Evolutionary conservation across 2,113 vertebrate species (phyloP).

Genomic region (Furnarius figulus): DNA sequence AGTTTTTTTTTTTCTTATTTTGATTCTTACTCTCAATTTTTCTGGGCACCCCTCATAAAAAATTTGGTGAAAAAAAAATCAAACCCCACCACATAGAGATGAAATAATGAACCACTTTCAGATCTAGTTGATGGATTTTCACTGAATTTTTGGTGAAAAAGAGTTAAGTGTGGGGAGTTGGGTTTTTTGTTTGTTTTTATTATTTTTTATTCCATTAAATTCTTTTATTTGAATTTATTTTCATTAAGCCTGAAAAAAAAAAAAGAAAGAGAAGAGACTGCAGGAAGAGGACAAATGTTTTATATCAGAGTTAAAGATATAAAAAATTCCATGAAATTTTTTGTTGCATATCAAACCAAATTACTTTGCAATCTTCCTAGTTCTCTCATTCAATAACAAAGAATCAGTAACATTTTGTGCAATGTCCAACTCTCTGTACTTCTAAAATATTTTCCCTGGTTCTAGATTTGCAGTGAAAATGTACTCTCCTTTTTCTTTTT

Average conservation of each 20-base stretch:
- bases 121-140: neutral
- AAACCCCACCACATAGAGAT: neutral
- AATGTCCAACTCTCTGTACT: neutral
- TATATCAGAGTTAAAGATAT: neutral
- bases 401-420: neutral
- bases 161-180: neutral
- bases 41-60: neutral
- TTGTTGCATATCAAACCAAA: neutral
- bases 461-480: neutral
- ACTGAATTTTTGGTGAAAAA: neutral
- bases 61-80: neutral
- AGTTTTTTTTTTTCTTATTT: neutral
- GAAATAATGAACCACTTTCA: neutral
- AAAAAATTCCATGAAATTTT: neutral
- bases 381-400: rapidly evolving
- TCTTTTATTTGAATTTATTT: neutral
- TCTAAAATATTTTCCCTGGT: neutral
- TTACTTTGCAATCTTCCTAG: neutral
- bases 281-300: neutral
- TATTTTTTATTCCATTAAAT: neutral
- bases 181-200: no score
- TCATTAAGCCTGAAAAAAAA: neutral
- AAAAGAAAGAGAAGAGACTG: no score
- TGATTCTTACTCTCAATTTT: neutral
- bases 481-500: neutral